These are phyloP conservation scores for Lasioglossum pauxillum DNA, from an alignment of 2,888 invertebrate genomes.

Conservation along the genomic window DNA sequence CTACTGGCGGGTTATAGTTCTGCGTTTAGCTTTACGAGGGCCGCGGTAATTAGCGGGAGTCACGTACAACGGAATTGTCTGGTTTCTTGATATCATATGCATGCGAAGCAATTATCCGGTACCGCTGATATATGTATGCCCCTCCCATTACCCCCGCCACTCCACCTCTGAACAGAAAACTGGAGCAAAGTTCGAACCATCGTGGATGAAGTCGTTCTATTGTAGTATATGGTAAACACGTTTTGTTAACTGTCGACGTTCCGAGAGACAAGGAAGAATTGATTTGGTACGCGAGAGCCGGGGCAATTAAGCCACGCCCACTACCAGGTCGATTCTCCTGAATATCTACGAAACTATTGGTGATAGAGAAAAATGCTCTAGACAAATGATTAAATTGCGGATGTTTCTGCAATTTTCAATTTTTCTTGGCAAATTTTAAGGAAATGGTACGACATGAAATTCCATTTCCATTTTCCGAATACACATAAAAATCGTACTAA, in stretches of 20 bases:
- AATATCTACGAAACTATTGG: neutral
- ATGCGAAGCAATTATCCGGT: constrained; percentile 23
- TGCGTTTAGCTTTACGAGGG: constrained; percentile 11
- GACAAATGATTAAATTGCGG: neutral
- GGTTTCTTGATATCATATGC: constrained; percentile 25
- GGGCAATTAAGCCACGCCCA: neutral
- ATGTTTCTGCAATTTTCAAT: no score
- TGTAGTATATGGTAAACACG: neutral
- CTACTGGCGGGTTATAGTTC: neutral
- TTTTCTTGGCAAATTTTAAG: no score
- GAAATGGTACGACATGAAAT: no score
- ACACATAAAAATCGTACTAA: no score
- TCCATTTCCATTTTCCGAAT: no score
- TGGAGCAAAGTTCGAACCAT: constrained; percentile 1
- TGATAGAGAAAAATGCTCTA: neutral
- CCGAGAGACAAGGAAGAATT: neutral
- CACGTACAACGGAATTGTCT: constrained; percentile 32
- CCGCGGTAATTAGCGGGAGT: constrained; percentile 20
- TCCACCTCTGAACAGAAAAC: neutral
- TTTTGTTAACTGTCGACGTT: neutral
- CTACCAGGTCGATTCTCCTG: neutral
- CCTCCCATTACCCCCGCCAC: neutral
- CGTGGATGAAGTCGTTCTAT: neutral
- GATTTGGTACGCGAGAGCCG: neutral
- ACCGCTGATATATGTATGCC: neutral